Evolutionary conservation across 1,140 invertebrate genomes (phyloP), one percentile per base, ranked within the genome.

Genomic region (Probaryconus sp.): DNA sequence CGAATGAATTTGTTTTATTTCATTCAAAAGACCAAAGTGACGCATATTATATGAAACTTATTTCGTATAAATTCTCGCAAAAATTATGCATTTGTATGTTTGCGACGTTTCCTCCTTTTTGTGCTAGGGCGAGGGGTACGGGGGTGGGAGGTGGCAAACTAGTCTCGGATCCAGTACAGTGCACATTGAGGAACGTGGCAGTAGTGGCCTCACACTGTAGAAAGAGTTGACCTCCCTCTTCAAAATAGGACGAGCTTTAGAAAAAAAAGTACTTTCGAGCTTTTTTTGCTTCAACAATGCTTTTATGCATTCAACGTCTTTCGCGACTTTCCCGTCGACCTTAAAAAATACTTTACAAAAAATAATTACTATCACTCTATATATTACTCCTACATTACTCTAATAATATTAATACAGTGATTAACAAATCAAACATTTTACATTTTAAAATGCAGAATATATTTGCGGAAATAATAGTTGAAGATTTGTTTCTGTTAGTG

Each of bases 21-120:
- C 42, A 35, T 37, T 48, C 26, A 7, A 63, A 63, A 50, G 35
- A 16, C 24, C 26, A 30, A 42, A 40, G 50, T 50, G 7, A 63
- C 26, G 11, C 10, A 42, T 7, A 28, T n/a, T n/a, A 30, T 17
- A 13, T 47, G 17, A 64, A 64, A 64, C 60, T 67, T 56, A 33
- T 48, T 47, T 31, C 16, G 20, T 56, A 42, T 38, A 67, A 38
- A 67, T 48, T 47, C 33, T 37, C n/a, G 26, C 33, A 42, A 58
- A 51, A 68, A 68, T 68, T 58, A 58, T 50, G 33, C 51, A 47
- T 45, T 67, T 50, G 35, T 53, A 42, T 42, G 33, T 43, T 56
- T 51, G 26, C 35, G 58, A 28, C 42, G 17, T 31, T 68, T 50
- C 13, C 6, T 42, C 18, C 17, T 67, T 47, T 40, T 50, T 48